Base-by-base conservation (phyloP, 2,113 vertebrate species). In the Dolichallabes microphthalmus region DNA sequence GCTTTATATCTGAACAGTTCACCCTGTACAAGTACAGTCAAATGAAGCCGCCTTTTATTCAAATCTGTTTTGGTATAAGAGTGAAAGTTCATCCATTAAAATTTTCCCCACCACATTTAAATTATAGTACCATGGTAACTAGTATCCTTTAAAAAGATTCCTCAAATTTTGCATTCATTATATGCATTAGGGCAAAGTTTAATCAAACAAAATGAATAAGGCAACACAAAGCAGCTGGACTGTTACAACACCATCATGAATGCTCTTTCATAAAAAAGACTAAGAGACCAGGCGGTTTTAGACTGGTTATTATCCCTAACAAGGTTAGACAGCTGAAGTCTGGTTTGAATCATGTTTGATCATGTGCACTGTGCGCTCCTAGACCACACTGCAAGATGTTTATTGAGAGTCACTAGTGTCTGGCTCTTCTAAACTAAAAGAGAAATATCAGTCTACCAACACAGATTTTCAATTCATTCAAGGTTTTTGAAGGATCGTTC, bases 321-420 rank as follows among this genome's bases (percentile, higher is more conserved):
- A 60, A 57, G 84, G 80, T 85, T 71, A 80, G 53, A 79, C 5
- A 6, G 50, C 74, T 75, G 57, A 14, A 77, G 39, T 19, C n/a
- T 63, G 52, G 52, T 15, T 53, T 55, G n/a, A 76, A 61, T 84
- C 73, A 76, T 0, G 45, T 61, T 75, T 78, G 35, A 80, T 52
- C 35, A 53, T 83, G 14, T 45, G 50, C 13, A 20, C 13, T 57
- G 25, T 55, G 76, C 58, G 57, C 25, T 57, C 68, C 69, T 4
- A 60, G 27, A 35, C 20, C 57, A 32, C 13, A 69, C 19, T 69
- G 9, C 63, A 69, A 79, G 32, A 85, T 52, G n/a, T 39, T 86
- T 55, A 55, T 63, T 22, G 35, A 27, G 77, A 64, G 82, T 57
- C 60, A 75, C 20, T 81, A 10, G 35, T 53, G 52, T 22, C 80